These are phyloP conservation scores for Deroplatys truncata DNA, from an alignment of 2,888 invertebrate species.

Conservation along the genomic window DNA sequence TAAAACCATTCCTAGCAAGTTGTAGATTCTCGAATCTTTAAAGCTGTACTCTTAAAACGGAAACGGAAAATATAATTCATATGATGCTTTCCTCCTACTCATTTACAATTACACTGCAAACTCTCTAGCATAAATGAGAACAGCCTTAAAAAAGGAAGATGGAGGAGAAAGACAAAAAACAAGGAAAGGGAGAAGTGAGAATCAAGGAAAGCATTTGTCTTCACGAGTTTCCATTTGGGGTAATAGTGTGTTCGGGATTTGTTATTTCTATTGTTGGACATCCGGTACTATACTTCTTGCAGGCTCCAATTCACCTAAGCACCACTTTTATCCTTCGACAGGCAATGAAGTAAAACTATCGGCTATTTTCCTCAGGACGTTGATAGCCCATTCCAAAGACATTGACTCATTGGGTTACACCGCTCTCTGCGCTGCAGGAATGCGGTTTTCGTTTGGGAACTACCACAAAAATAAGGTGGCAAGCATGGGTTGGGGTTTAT, in stretches of 20 bases:
- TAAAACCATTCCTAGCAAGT: no score
- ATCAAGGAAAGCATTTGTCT: background rate
- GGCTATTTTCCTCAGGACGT: conserved; percentile 13
- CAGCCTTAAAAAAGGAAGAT: background rate
- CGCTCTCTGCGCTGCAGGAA: background rate
- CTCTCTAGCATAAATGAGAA: background rate
- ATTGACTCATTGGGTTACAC: conserved; percentile 12
- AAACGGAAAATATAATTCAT: background rate
- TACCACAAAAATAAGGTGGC: background rate
- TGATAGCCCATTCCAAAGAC: conserved; percentile 14
- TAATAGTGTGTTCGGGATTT: background rate
- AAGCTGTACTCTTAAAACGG: background rate
- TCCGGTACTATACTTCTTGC: background rate
- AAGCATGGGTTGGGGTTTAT: background rate
- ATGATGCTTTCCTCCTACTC: background rate
- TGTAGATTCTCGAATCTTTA: background rate
- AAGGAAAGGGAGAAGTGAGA: background rate
- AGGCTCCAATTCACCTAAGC: conserved; percentile 5
- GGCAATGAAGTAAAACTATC: conserved; percentile 11
- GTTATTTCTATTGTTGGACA: background rate
- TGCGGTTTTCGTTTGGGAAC: background rate
- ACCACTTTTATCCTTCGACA: conserved; percentile 9
- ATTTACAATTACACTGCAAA: background rate
- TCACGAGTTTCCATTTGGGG: background rate
- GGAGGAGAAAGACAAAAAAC: background rate